Conservation (phyloP, 2,113 vertebrate species). For the Saguinus imperator region DNA sequence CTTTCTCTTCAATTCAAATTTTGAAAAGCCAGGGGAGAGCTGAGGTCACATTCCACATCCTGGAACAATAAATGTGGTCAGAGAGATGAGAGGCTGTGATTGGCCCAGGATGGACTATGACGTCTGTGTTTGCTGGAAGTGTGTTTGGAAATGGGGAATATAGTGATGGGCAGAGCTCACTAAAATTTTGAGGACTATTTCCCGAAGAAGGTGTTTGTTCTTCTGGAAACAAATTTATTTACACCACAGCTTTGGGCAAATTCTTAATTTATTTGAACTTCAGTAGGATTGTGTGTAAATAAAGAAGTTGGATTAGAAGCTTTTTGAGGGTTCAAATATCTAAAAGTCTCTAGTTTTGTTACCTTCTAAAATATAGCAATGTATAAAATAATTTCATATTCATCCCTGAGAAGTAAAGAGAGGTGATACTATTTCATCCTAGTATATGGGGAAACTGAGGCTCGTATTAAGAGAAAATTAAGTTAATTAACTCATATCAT, state of each 20-base stretch:
- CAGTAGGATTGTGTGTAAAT: neutral
- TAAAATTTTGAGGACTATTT: slow-evolving; percentile 38
- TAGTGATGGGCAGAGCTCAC: neutral
- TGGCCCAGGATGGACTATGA: neutral
- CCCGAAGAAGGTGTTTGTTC: neutral
- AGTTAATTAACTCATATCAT: neutral
- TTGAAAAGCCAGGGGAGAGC: neutral
- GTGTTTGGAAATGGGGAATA: neutral
- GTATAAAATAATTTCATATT: neutral
- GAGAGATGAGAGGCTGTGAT: neutral
- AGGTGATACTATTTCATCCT: neutral
- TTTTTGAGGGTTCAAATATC: neutral
- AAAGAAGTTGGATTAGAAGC: neutral
- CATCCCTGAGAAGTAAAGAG: neutral
- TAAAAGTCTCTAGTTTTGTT: neutral
- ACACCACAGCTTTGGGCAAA: neutral
- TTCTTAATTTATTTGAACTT: slow-evolving; percentile 14
- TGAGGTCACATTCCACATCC: neutral
- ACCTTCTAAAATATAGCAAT: neutral
- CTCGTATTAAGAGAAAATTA: neutral
- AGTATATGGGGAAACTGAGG: neutral
- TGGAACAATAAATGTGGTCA: neutral
- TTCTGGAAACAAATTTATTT: neutral
- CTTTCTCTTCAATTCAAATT: neutral
- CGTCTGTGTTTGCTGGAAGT: neutral